Evolutionary conservation across 2,797 vertebrate species (phyloP), one percentile per base, ranked within the genome.

Genomic region (Masticophis lateralis): DNA sequence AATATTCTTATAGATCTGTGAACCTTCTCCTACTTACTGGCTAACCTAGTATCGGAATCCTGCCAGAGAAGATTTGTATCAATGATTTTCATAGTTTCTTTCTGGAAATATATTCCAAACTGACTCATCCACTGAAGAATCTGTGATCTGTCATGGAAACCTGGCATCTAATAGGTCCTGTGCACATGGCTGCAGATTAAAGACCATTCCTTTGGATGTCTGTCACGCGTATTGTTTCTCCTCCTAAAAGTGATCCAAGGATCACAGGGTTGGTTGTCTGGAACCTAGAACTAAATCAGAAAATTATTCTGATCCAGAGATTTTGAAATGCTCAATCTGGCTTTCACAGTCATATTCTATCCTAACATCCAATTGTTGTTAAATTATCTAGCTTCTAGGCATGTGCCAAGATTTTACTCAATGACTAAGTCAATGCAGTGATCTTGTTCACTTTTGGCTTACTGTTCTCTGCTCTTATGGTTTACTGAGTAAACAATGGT

Each of bases 381-480:
- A 94, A 95, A 92, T 91, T 94, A 95, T 93, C 95, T 91, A 95
- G 92, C 94, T 95, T 94, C 91, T 95, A 96, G 94, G 94, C 95
- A 90, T 95, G 96, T 95, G 95, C 96, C 94, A 94, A 94, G 94
- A 96, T 93, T 94, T 94, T 97, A 95, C 97, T 94, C 95, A 95
- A 95, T 96, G 91, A 83, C 74, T 83, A 74, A 74, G 69, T 74
- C 69, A 7, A 74, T 74, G 74, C 22, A 25, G 22, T 25, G 74
- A 83, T 47, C 74, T 83, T 83, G 74, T 47, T 83, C 74, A 83
- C 20, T 83, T 83, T 83, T 47, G 74, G 37, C 74, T 83, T 83
- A 83, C 4, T 47, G 74, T 47, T 83, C 74, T 83, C 74, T 83
- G 43, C 20, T 83, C 47, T 83, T 47, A 83, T 83, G 43, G 43